Evolutionary conservation across 2,888 invertebrate genomes (phyloP).

Genomic region (Timema cristinae): DNA sequence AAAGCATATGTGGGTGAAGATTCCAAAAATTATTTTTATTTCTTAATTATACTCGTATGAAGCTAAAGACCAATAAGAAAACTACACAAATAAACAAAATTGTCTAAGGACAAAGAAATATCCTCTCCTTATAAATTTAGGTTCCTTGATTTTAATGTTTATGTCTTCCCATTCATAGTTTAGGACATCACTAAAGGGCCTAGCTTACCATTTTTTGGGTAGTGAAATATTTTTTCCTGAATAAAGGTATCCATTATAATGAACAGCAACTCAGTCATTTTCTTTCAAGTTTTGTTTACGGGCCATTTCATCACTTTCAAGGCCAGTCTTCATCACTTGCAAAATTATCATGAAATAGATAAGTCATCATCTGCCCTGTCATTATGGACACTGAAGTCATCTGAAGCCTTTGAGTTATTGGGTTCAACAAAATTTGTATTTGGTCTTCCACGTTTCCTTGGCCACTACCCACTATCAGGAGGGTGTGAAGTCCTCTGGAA

Average conservation of each 20-base stretch:
- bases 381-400: slow-evolving; percentile 5
- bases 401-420: neutral
- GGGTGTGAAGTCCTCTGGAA: neutral
- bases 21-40: too few relatives aligned
- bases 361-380: neutral
- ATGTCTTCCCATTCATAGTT: neutral
- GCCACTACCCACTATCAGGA: neutral
- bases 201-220: neutral
- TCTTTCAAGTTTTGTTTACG: neutral
- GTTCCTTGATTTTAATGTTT: neutral
- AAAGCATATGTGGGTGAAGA: too few relatives aligned
- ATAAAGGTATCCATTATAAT: slow-evolving; percentile 11
- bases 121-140: neutral
- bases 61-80: neutral
- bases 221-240: neutral
- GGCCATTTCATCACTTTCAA: neutral
- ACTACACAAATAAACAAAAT: neutral
- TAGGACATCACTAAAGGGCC: neutral
- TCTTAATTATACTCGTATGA: too few relatives aligned
- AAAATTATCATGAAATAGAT: neutral
- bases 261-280: neutral
- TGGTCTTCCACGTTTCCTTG: neutral
- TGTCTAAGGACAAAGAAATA: neutral
- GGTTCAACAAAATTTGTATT: neutral
- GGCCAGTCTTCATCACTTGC: neutral